These are phyloP conservation scores for Incurvaria masculella DNA, from an alignment of 2,888 invertebrate genomes.

Conservation along the genomic window DNA sequence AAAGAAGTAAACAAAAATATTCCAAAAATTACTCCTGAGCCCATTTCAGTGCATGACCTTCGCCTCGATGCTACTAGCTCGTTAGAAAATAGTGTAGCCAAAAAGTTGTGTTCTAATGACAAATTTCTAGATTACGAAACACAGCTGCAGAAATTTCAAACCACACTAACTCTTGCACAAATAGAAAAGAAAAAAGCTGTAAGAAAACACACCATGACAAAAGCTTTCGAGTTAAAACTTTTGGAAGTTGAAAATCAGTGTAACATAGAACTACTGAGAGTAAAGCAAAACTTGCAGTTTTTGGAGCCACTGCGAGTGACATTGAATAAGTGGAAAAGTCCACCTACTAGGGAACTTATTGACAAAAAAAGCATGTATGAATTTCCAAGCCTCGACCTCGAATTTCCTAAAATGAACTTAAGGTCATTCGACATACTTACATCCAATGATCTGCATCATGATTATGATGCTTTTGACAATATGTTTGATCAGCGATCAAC, in stretches of 20 bases:
- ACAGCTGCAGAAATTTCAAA: slow-evolving; percentile 43
- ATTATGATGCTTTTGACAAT: too few relatives aligned
- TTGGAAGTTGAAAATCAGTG: slow-evolving; percentile 50
- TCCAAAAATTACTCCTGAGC: too few relatives aligned
- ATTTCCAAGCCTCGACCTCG: too few relatives aligned
- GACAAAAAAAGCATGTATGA: too few relatives aligned
- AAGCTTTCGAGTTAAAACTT: slow-evolving; percentile 41
- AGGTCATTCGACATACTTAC: too few relatives aligned
- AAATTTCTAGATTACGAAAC: slow-evolving; percentile 44
- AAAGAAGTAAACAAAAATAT: too few relatives aligned
- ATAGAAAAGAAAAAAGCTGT: slow-evolving; percentile 47
- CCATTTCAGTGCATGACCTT: too few relatives aligned
- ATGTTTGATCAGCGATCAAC: too few relatives aligned
- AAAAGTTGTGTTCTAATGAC: slow-evolving; percentile 36
- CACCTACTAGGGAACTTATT: too few relatives aligned
- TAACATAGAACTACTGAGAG: slow-evolving; percentile 41
- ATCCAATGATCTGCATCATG: too few relatives aligned
- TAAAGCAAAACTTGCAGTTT: slow-evolving; percentile 47
- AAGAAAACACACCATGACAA: slow-evolving; percentile 45
- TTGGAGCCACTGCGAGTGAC: slow-evolving; percentile 43
- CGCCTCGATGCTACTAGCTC: slow-evolving; percentile 19
- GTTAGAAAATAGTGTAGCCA: slow-evolving; percentile 31
- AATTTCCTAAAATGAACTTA: too few relatives aligned
- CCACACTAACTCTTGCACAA: slow-evolving; percentile 43
- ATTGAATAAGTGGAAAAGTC: slow-evolving; percentile 37